Base-by-base conservation (phyloP, 2,797 vertebrate species). In the Fistularia commersonii region DNA sequence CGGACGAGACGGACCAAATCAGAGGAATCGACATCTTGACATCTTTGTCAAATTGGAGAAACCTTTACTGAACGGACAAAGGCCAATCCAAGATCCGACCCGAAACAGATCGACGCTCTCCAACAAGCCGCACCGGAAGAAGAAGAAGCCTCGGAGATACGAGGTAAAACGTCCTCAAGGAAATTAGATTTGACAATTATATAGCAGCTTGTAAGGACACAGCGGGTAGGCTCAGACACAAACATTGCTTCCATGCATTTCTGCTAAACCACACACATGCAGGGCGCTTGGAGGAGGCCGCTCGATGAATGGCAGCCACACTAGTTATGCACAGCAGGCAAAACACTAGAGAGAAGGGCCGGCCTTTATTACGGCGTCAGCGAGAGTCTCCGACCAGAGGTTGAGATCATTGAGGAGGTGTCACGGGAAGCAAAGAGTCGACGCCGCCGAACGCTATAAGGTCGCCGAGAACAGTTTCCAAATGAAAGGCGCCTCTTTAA, bases 381-480 rank as follows among this genome's bases (percentile, higher is more conserved):
- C 52, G n/a, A 50, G 34, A 66, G 61, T 66, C 72, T 33, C 54
- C 44, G 54, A 54, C 40, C 39, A 41, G 60, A 55, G 52, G 64
- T 70, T 55, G 68, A 76, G 54, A 77, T 45, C 52, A 67, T 69
- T 74, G 58, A 57, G 65, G 63, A 72, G 14, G 65, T 76, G 74
- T 83, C 77, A 76, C 71, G 61, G 72, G 78, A 79, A 70, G 66
- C 43, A 48, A 60, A 60, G 66, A 37, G 61, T 55, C 59, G 60
- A 65, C 57, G 58, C 56, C 64, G 71, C 57, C 68, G 76, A 79
- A 10, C 63, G 51, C 72, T 46, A 51, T 57, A 50, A 63, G 72
- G 68, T 72, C 64, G 49, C 54, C 57, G 65, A 67, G 38, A 48
- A 45, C 50, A 3, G 61, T 51, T 58, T 66, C 72, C 36, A 69